phyloP scores from a whole-genome alignment of 2,888 invertebrate genomes.

The Drosophila sordidapex region DNA sequence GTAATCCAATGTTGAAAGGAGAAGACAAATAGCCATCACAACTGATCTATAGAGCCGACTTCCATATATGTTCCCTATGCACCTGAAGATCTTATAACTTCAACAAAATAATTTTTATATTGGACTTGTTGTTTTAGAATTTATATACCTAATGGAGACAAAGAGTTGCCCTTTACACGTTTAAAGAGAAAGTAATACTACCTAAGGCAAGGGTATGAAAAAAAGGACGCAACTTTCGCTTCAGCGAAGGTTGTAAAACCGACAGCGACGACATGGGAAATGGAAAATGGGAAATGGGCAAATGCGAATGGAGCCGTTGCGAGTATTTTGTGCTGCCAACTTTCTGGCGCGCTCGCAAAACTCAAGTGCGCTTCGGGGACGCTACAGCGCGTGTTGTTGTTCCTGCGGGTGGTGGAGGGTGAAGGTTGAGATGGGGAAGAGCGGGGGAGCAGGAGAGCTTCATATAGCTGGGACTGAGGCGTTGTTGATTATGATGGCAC shows the following conservation, averaged over 20 bases:
- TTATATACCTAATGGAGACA: not conserved
- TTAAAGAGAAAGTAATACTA: not conserved
- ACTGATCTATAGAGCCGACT: not conserved
- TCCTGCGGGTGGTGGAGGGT: not conserved
- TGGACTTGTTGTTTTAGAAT: not conserved
- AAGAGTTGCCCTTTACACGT: not conserved
- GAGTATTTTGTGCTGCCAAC: constrained; percentile 69
- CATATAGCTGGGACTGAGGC: constrained; percentile 45
- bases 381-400: constrained; percentile 46
- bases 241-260: constrained; percentile 79
- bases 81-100: not conserved
- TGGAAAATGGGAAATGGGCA: constrained; percentile 50
- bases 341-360: constrained; percentile 73
- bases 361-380: constrained; percentile 79
- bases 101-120: not conserved
- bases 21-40: not conserved
- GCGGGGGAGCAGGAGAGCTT: not conserved
- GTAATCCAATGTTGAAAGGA: no score
- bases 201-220: constrained; percentile 5
- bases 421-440: not conserved
- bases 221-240: constrained; percentile 42
- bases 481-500: constrained; percentile 77
- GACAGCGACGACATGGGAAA: constrained; percentile 74
- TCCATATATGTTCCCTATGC: not conserved
- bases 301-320: constrained; percentile 54